A percentile compares a stretch with the other conserved stretches of the same genome.
These are phyloP conservation scores for Sebastes iracundus DNA, from an alignment of 2,797 vertebrate species.

Conservation along the genomic window DNA sequence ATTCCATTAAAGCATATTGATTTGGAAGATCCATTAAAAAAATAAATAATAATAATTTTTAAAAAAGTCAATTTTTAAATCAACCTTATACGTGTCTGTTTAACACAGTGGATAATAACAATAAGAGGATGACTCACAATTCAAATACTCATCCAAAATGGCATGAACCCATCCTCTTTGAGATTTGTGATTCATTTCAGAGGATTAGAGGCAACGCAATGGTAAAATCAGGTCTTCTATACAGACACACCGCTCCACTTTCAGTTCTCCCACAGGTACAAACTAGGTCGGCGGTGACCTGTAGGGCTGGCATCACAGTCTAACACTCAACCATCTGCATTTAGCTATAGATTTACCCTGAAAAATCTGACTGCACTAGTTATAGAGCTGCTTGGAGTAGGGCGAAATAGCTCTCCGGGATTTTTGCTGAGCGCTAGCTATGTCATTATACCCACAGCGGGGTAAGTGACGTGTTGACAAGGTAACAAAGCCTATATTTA, in stretches of 20 bases:
- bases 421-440: conserved; percentile 11
- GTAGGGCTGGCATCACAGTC: not conserved
- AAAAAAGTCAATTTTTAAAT: not conserved
- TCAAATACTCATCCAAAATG: not conserved
- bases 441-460: conserved; percentile 1
- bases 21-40: not conserved
- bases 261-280: conserved; percentile 19
- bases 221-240: not conserved
- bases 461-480: conserved; percentile 1
- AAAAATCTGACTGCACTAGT: not conserved
- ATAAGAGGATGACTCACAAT: not conserved
- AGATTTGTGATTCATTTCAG: not conserved
- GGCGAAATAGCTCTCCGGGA: not conserved
- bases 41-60: not conserved
- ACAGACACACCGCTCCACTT: conserved; percentile 18
- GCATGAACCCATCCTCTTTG: not conserved
- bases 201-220: not conserved
- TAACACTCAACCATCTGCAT: not conserved
- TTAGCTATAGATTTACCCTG: not conserved
- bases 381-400: not conserved
- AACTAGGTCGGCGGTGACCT: conserved; percentile 34
- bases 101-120: not conserved
- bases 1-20: not conserved
- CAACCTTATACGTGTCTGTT: not conserved
- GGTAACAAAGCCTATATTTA: conserved; percentile 4